Conservation (phyloP, 2,113 vertebrate genomes). For the Physeter macrocephalus region DNA sequence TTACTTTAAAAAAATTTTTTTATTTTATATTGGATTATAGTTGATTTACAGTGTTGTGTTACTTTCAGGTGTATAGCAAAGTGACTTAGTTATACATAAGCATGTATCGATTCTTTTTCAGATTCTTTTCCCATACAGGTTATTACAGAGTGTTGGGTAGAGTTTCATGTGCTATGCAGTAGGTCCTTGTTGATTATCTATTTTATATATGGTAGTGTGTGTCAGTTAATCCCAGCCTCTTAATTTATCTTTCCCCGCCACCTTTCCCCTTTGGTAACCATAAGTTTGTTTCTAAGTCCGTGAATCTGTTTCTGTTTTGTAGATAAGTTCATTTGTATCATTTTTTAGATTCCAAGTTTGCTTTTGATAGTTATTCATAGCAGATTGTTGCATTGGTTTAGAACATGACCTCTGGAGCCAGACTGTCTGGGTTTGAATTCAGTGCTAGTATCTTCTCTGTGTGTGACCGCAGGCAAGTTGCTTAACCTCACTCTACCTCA, state of each 20-base stretch:
- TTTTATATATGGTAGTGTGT: neutral
- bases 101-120: neutral
- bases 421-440: neutral
- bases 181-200: neutral
- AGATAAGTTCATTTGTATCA: neutral
- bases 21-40: neutral
- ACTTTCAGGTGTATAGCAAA: neutral
- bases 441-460: neutral
- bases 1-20: neutral
- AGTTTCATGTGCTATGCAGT: neutral
- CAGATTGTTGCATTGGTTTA: neutral
- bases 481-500: neutral
- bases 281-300: neutral
- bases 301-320: neutral
- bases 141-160: neutral
- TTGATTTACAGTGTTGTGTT: neutral
- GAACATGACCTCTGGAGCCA: neutral
- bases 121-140: neutral
- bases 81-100: neutral
- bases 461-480: neutral
- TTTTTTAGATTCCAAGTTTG: neutral
- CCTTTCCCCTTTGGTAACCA: neutral
- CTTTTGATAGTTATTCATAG: neutral
- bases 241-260: neutral
- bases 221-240: neutral